A percentile compares a stretch with the other conserved stretches of the same genome.
Conservation (phyloP, 2,797 vertebrate genomes). For the Gymnocypris eckloni region DNA sequence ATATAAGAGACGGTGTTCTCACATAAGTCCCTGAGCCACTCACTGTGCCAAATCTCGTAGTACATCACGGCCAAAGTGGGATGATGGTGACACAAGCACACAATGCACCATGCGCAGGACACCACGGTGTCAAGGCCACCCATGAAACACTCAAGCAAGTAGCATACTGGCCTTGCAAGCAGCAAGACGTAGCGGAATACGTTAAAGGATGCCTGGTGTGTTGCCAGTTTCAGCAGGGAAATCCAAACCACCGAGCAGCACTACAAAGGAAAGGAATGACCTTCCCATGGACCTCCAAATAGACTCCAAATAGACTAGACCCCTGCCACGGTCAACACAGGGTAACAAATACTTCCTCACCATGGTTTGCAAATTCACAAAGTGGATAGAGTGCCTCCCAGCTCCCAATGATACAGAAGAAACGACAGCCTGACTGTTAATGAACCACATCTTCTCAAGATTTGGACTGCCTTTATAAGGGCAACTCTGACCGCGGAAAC, state of each 20-base stretch:
- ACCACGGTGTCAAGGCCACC: slow-evolving; percentile 2
- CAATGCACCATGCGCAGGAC: not conserved
- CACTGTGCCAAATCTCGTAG: not conserved
- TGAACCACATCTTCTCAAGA: not conserved
- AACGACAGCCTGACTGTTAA: too few species aligned
- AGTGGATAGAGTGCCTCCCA: not conserved
- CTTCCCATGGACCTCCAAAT: not conserved
- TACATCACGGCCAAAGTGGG: not conserved
- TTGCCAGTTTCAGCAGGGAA: not conserved
- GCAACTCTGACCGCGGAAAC: not conserved
- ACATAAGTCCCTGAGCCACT: too few species aligned
- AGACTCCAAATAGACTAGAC: not conserved
- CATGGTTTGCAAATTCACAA: not conserved
- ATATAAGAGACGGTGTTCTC: too few species aligned
- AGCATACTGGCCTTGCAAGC: not conserved
- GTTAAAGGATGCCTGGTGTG: not conserved
- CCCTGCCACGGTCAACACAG: not conserved
- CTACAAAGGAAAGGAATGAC: not conserved
- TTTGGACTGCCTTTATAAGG: not conserved
- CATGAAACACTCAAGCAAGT: not conserved
- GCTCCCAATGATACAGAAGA: too few species aligned
- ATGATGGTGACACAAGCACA: not conserved
- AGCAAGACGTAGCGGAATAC: not conserved
- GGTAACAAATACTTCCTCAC: not conserved
- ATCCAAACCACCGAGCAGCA: not conserved